Percentiles rank a stretch among this genome's conserved stretches.
Conservation (phyloP, 1,140 invertebrate species). For the Dreissena polymorpha region DNA sequence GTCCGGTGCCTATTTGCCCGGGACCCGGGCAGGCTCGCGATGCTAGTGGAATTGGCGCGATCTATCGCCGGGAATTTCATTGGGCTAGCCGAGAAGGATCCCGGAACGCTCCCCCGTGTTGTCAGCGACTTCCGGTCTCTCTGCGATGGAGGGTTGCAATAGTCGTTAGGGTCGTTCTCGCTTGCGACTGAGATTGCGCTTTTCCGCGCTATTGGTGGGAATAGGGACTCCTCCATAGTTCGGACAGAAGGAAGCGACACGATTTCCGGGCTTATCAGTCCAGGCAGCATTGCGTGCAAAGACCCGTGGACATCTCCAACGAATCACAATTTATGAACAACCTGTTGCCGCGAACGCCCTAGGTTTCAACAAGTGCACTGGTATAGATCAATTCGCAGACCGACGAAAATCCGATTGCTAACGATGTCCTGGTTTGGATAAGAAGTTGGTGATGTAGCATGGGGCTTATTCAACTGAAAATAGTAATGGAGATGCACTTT, state of each 20-base stretch:
- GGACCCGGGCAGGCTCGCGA: constrained; percentile 46
- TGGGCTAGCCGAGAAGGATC: constrained; percentile 34
- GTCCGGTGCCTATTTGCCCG: constrained; percentile 34
- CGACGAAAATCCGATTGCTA: too few relatives aligned
- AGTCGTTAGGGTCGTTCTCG: constrained; percentile 44
- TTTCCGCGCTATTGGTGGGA: constrained; percentile 43
- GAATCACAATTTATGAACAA: neutral
- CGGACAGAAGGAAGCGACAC: constrained; percentile 30
- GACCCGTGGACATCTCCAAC: constrained; percentile 6
- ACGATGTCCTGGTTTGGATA: too few relatives aligned
- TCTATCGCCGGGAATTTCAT: constrained; percentile 49
- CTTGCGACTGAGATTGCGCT: constrained; percentile 42
- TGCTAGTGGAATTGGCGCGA: constrained; percentile 47
- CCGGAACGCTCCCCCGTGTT: constrained; percentile 37
- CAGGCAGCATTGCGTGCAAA: constrained; percentile 32
- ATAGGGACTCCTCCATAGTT: constrained; percentile 46
- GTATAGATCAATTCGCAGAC: too few relatives aligned
- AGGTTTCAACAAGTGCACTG: too few relatives aligned
- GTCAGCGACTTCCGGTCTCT: constrained; percentile 15
- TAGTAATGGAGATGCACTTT: too few relatives aligned
- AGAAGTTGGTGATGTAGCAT: too few relatives aligned
- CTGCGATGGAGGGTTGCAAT: neutral
- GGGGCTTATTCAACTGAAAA: too few relatives aligned
- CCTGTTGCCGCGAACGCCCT: too few relatives aligned
- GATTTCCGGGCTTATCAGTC: constrained; percentile 26